These are phyloP conservation scores for Archegozetes longisetosus DNA, from an alignment of 1,140 invertebrate genomes.

Conservation along the genomic window DNA sequence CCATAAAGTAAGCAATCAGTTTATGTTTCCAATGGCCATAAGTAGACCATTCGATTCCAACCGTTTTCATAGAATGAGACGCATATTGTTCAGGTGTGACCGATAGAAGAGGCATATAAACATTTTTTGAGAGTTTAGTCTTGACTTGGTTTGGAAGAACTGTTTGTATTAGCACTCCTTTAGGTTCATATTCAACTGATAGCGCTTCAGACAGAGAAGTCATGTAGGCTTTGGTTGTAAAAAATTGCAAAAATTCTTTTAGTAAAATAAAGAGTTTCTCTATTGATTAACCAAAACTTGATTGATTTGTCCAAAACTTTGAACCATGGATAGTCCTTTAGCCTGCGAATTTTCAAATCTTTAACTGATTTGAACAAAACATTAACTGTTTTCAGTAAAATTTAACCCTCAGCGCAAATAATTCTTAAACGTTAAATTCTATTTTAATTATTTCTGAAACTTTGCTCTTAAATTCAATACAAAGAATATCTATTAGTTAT, in stretches of 20 bases:
- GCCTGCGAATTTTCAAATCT: too few relatives aligned
- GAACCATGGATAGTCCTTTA: too few relatives aligned
- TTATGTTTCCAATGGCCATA: constrained; percentile 47
- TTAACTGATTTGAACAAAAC: too few relatives aligned
- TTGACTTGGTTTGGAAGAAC: background rate
- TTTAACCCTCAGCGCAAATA: too few relatives aligned
- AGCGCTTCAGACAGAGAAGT: background rate
- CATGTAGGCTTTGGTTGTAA: constrained; percentile 1
- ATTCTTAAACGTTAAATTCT: too few relatives aligned
- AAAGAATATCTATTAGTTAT: too few relatives aligned
- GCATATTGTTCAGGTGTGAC: constrained; percentile 63
- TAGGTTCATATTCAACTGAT: background rate
- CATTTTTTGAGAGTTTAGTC: constrained; percentile 48
- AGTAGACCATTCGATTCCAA: constrained; percentile 52
- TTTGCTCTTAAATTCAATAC: too few relatives aligned
- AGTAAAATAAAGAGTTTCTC: background rate
- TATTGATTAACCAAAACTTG: too few relatives aligned
- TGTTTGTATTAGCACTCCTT: background rate
- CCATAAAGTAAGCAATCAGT: constrained; percentile 12
- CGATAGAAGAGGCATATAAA: constrained; percentile 52
- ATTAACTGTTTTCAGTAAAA: too few relatives aligned
- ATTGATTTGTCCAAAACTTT: too few relatives aligned
- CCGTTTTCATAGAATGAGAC: constrained; percentile 50
- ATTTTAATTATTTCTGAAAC: too few relatives aligned
- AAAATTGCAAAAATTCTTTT: background rate